Evolutionary conservation across 2,888 invertebrate genomes (phyloP), one percentile per base, ranked within the genome.

Genomic region (Leptinotarsa tumamoca): DNA sequence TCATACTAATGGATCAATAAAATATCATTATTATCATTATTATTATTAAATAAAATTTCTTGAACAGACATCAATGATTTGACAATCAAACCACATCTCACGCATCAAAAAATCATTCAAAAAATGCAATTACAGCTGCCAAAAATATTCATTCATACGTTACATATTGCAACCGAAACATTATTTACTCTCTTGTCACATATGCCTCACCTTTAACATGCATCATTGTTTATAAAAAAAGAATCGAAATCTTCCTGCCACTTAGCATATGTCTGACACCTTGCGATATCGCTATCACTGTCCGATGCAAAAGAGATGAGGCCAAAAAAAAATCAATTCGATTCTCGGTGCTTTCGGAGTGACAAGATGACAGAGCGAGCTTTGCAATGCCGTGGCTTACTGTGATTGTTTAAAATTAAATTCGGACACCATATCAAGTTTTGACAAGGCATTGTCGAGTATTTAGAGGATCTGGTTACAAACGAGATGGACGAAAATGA

Each of bases 341-440:
- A 23, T 58, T 49, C 58, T 18, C 58, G 7, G n/a, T 49, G 33
- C 43, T 21, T 70, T 58, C 49, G 58, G 72, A 74, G 67, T 77
- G 74, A 66, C 74, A 74, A 67, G 72, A 63, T 70, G 72, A 74
- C 58, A 71, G 72, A 69, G 67, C 61, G 71, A 68, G 69, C 67
- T 71, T 50, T 52, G 43, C 76, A 18, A 49, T 66, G 56, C 27
- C 52, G 77, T 74, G 77, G 74, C 70, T 72, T 70, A 77, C 74
- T 74, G 74, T 56, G 77, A 72, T 73, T 74, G 76, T 72, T 74
- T 71, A 76, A 75, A 76, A 74, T 71, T 74, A 77, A 74, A 56
- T 72, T 56, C 71, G 72, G 77, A 69, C 63, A 72, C 52, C 72
- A 68, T 74, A 66, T 77, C 74, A 77, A 73, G 71, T 76, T 70